Evolutionary conservation across 64 coral and sea anemone genomes (phyloP).

Genomic region (Acropora yongei): DNA sequence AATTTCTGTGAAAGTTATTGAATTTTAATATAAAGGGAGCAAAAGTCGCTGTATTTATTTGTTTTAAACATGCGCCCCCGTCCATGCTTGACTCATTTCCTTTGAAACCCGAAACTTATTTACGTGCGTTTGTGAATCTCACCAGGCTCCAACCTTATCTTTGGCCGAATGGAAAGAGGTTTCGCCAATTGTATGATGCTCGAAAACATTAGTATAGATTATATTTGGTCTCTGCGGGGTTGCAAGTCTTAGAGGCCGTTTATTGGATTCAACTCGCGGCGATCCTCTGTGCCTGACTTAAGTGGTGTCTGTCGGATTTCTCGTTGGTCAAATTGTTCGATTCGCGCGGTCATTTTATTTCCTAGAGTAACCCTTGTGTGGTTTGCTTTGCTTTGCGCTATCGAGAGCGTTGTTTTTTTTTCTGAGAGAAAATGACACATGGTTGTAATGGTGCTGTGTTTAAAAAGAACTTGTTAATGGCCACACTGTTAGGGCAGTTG

Average conservation of each 20-base stretch:
- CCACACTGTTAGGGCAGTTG: too few species aligned
- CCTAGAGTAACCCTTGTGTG: background rate
- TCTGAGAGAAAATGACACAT: background rate
- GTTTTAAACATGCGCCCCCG: background rate
- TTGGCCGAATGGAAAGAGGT: background rate
- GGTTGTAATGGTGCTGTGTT: background rate
- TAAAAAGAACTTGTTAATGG: background rate
- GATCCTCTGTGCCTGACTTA: background rate
- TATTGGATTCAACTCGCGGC: background rate
- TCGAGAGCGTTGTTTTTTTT: background rate
- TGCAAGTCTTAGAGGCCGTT: background rate
- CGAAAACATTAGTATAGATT: background rate
- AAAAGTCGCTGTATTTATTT: slow-evolving; percentile 50
- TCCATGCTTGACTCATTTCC: background rate
- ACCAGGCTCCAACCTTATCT: background rate
- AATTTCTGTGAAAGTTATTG: background rate
- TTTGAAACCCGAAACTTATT: background rate
- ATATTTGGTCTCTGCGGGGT: background rate
- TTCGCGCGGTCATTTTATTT: too few species aligned
- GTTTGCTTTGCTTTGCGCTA: background rate
- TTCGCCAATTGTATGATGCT: background rate
- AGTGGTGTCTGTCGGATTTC: background rate
- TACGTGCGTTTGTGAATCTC: background rate
- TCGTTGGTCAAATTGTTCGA: background rate
- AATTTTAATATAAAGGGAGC: background rate